A percentile compares a stretch with the other conserved stretches of the same genome.
Conservation (phyloP, 2,113 vertebrate genomes). For the Accipiter virgatus region DNA sequence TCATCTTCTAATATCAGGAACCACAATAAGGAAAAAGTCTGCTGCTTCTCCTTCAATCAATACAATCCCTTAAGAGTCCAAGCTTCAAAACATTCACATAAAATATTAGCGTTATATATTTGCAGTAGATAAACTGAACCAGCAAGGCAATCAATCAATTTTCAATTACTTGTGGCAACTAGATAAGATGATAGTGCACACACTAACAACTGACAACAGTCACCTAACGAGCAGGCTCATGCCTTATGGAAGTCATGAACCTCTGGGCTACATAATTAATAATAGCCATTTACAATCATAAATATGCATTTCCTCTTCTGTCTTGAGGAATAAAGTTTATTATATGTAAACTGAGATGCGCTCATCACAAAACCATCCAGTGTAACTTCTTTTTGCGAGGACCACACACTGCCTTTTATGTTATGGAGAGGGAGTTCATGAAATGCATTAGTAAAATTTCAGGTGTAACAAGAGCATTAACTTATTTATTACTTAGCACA, state of each 20-base stretch:
- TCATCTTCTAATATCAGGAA: slow-evolving; percentile 23
- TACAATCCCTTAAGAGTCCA: slow-evolving; percentile 31
- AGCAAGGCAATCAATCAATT: slow-evolving; percentile 53
- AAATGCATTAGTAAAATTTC: not conserved
- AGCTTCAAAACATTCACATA: slow-evolving; percentile 58
- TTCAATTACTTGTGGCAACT: slow-evolving; percentile 64
- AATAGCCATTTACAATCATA: not conserved
- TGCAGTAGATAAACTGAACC: slow-evolving; percentile 59
- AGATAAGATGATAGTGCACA: slow-evolving; percentile 16
- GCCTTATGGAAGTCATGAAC: not conserved
- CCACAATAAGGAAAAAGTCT: not conserved
- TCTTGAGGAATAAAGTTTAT: not conserved
- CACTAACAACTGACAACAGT: slow-evolving; percentile 9
- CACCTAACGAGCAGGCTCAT: slow-evolving; percentile 23
- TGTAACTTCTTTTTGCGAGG: not conserved
- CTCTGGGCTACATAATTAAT: not conserved
- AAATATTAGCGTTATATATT: slow-evolving; percentile 65
- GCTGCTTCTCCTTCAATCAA: slow-evolving; percentile 44
- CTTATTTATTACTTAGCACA: not conserved
- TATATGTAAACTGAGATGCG: not conserved
- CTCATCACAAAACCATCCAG: not conserved
- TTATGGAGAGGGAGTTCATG: not conserved
- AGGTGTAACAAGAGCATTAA: not conserved
- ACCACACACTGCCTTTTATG: not conserved
- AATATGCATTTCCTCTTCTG: not conserved